Percentiles rank a stretch among this genome's conserved stretches.
These are phyloP conservation scores for Hirtodrosophila duncani DNA, from an alignment of 2,888 invertebrate genomes.

Conservation along the genomic window DNA sequence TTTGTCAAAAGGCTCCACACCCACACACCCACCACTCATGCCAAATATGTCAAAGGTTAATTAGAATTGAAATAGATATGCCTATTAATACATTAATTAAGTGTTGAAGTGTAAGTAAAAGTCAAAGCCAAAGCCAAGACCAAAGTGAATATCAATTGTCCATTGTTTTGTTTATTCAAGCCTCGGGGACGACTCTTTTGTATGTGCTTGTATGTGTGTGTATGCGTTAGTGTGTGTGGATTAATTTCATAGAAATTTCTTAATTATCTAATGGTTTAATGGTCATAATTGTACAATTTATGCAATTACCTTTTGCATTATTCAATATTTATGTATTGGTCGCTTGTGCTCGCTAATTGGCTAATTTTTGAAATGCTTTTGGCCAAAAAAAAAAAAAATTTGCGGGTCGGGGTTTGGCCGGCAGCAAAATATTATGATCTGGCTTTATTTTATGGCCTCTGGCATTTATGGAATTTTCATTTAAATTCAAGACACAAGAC, in stretches of 20 bases:
- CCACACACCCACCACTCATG: slow-evolving; percentile 6
- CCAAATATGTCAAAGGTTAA: slow-evolving; percentile 69
- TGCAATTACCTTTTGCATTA: slow-evolving; percentile 11
- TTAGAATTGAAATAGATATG: slow-evolving; percentile 66
- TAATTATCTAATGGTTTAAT: background rate
- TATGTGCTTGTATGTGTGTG: too few species aligned
- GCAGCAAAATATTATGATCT: slow-evolving; percentile 7
- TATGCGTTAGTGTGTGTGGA: too few species aligned
- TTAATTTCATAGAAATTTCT: slow-evolving; percentile 2
- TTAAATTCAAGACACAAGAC: slow-evolving; percentile 35
- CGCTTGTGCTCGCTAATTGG: slow-evolving; percentile 29
- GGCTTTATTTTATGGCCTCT: slow-evolving; percentile 20
- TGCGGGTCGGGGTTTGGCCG: background rate
- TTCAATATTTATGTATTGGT: slow-evolving; percentile 35
- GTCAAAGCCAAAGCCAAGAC: slow-evolving; percentile 33
- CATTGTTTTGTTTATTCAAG: slow-evolving; percentile 11
- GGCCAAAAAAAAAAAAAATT: slow-evolving; percentile 1
- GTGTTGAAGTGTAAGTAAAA: slow-evolving; percentile 51
- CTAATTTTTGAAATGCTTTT: slow-evolving; percentile 37
- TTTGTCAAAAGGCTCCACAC: slow-evolving; percentile 58
- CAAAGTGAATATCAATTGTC: slow-evolving; percentile 38
- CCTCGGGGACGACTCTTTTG: background rate
- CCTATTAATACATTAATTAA: slow-evolving; percentile 70
- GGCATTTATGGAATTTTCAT: slow-evolving; percentile 36
- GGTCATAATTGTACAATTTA: too few species aligned